These are phyloP conservation scores for Melanaphis sacchari DNA, from an alignment of 1,140 invertebrate species.

Conservation along the genomic window DNA sequence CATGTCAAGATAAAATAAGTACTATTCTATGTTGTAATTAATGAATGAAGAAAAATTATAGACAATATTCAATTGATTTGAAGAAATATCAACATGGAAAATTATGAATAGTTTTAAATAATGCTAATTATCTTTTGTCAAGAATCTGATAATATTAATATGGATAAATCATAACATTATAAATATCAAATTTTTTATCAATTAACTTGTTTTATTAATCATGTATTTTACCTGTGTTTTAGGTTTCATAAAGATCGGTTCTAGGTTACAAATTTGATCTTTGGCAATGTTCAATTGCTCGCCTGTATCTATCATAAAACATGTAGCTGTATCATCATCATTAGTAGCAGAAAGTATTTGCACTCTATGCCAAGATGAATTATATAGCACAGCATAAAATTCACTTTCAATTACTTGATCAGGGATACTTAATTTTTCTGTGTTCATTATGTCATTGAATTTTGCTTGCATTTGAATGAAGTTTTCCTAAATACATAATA, in stretches of 20 bases:
- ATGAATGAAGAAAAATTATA: not conserved
- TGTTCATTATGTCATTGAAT: slow-evolving; percentile 43
- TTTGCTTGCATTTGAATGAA: slow-evolving; percentile 42
- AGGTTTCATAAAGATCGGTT: slow-evolving; percentile 38
- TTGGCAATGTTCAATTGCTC: slow-evolving; percentile 21
- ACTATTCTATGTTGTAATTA: not conserved
- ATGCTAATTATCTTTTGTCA: not conserved
- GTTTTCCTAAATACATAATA: slow-evolving; percentile 27
- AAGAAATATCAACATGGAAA: not conserved
- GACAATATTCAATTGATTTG: not conserved
- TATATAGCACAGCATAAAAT: slow-evolving; percentile 41
- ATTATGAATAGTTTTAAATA: not conserved
- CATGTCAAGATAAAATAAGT: not conserved
- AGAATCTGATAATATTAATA: not conserved
- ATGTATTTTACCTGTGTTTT: slow-evolving; percentile 31
- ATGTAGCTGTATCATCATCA: slow-evolving; percentile 11
- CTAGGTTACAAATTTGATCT: slow-evolving; percentile 45
- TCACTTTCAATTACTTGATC: slow-evolving; percentile 35
- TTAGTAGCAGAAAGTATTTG: not conserved
- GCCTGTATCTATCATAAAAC: slow-evolving; percentile 37
- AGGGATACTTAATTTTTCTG: not conserved
- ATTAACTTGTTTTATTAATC: not conserved
- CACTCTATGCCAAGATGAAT: slow-evolving; percentile 43
- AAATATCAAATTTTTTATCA: no score
- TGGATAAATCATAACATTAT: not conserved